Evolutionary conservation across 2,888 invertebrate genomes (phyloP).

Genomic region (Drosophila phalerata): DNA sequence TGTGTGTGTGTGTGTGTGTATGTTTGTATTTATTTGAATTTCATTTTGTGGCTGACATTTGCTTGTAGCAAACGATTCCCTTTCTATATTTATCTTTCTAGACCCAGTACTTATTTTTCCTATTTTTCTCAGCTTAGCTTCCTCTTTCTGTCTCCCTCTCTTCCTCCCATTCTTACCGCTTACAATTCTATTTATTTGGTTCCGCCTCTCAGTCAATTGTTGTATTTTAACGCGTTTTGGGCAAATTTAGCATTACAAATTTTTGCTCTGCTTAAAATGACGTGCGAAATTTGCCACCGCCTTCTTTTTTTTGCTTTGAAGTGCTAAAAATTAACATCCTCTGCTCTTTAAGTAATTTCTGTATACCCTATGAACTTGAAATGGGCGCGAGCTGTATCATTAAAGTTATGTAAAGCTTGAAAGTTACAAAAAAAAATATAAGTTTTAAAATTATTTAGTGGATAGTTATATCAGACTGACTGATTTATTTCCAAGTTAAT

Average conservation of each 20-base stretch:
- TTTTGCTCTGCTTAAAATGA: conserved; percentile 53
- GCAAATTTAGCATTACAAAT: conserved; percentile 71
- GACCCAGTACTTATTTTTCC: not conserved
- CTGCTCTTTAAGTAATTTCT: conserved; percentile 28
- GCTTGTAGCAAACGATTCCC: conserved; percentile 26
- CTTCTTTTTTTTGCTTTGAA: conserved; percentile 44
- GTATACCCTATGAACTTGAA: conserved; percentile 18
- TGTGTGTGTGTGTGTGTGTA: conserved; percentile 26
- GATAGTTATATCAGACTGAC: not conserved
- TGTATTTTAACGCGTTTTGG: conserved; percentile 64
- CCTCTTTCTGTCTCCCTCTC: not conserved
- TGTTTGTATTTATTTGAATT: conserved; percentile 72
- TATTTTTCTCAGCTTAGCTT: not conserved
- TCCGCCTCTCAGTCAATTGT: conserved; percentile 10
- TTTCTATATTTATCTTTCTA: not conserved
- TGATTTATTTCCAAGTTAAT: not conserved
- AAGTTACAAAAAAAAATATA: not conserved
- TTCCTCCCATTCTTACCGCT: not conserved
- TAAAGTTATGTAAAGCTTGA: not conserved
- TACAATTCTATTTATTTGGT: conserved; percentile 43
- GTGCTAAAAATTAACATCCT: conserved; percentile 65
- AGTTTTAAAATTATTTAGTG: not conserved
- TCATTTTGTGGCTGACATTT: conserved; percentile 71
- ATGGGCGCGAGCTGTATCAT: not conserved
- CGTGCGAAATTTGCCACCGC: conserved; percentile 60